Evolutionary conservation across 2,113 vertebrate species (phyloP).

Genomic region (Dicrurus megarhynchus): DNA sequence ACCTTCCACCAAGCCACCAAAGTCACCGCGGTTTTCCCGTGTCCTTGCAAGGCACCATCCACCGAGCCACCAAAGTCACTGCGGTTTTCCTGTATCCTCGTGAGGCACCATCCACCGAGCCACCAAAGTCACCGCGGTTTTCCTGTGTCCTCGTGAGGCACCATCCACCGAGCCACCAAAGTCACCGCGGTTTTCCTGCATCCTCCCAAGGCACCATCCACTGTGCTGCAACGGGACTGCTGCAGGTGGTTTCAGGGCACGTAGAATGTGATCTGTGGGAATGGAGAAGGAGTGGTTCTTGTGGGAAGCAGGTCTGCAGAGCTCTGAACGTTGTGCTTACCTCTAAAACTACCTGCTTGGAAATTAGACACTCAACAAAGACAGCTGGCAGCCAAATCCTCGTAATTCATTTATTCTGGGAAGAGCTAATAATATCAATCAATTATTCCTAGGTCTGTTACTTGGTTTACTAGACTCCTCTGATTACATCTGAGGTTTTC

Average conservation of each 20-base stretch:
- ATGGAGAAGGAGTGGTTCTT: not conserved
- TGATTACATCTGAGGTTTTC: not conserved
- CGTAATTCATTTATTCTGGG: not conserved
- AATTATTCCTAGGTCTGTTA: not conserved
- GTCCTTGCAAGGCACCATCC: rapidly evolving
- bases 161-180: rapidly evolving
- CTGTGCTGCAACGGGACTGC: not conserved
- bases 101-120: rapidly evolving
- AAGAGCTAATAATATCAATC: not conserved
- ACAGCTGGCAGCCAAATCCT: not conserved
- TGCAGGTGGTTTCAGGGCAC: not conserved
- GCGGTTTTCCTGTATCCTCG: rapidly evolving
- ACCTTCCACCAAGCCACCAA: rapidly evolving
- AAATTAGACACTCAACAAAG: not conserved
- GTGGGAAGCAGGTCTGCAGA: not conserved
- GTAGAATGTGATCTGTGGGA: not conserved
- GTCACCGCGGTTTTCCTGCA: rapidly evolving
- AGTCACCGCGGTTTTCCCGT: rapidly evolving
- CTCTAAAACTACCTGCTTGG: not conserved
- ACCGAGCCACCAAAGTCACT: not conserved
- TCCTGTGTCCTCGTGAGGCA: rapidly evolving
- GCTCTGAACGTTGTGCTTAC: not conserved
- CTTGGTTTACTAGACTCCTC: not conserved
- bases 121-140: not conserved
- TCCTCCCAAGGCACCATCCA: rapidly evolving